A percentile compares a stretch with the other conserved stretches of the same genome.
These are phyloP conservation scores for Cerceris rybyensis DNA, from an alignment of 2,888 invertebrate genomes.

Conservation along the genomic window DNA sequence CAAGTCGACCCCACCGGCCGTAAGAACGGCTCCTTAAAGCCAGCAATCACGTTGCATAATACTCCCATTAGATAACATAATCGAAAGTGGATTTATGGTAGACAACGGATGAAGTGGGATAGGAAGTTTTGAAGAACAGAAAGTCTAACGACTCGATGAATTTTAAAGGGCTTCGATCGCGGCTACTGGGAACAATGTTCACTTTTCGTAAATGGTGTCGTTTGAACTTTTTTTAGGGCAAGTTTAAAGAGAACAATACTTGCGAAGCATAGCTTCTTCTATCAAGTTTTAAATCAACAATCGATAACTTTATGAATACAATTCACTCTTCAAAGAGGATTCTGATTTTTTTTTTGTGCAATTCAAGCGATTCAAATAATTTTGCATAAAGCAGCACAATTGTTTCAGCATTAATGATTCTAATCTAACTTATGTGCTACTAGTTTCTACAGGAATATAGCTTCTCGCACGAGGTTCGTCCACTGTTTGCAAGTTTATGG, in stretches of 20 bases:
- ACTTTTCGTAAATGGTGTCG: neutral
- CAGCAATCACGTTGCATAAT: constrained; percentile 80
- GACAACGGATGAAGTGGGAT: constrained; percentile 55
- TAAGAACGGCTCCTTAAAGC: constrained; percentile 70
- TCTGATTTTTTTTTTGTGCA: no score
- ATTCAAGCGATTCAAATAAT: no score
- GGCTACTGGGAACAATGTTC: neutral
- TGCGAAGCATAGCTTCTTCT: no score
- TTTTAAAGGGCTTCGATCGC: constrained; percentile 28
- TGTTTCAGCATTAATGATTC: no score
- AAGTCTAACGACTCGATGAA: constrained; percentile 41
- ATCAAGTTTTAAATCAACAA: no score
- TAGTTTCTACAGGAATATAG: no score
- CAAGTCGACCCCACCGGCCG: constrained; percentile 29
- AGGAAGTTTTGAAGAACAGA: constrained; percentile 46
- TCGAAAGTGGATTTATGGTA: constrained; percentile 80
- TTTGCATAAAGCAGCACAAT: no score
- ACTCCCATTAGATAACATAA: constrained; percentile 80
- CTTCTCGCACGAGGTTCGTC: no score
- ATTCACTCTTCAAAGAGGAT: no score
- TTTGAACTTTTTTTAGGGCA: neutral
- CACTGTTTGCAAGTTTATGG: no score
- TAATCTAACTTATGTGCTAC: no score
- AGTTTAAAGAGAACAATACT: neutral
- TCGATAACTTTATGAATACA: no score